These are phyloP conservation scores for Hippocampus abdominalis DNA, from an alignment of 2,113 vertebrate species.

Conservation along the genomic window DNA sequence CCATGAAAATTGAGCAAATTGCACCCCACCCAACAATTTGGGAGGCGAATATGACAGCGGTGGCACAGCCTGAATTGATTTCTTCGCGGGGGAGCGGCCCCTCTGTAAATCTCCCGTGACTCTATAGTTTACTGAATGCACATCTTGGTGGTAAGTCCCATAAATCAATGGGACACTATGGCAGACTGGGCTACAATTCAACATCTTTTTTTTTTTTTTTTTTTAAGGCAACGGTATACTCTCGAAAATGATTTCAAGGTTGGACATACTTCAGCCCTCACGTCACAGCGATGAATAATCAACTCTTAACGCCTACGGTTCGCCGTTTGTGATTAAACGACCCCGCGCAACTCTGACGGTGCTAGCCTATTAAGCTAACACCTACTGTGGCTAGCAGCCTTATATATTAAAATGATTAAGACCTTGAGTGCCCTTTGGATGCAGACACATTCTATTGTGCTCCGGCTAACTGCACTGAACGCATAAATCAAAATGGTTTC, in stretches of 20 bases:
- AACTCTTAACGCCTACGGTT: background rate
- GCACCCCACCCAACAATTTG: constrained; percentile 21
- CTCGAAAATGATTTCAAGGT: background rate
- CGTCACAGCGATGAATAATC: background rate
- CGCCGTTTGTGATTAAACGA: background rate
- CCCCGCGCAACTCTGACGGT: background rate
- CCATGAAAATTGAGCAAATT: constrained; percentile 41
- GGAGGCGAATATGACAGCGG: constrained; percentile 20
- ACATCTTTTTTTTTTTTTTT: constrained; percentile 4
- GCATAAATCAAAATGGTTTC: constrained; percentile 7
- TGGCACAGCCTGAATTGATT: constrained; percentile 14
- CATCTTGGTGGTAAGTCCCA: background rate
- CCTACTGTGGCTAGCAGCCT: background rate
- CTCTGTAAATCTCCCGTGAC: constrained; percentile 3
- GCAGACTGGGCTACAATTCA: background rate
- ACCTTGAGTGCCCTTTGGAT: background rate
- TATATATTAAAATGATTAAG: background rate
- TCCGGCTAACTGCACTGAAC: background rate
- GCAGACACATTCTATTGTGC: background rate
- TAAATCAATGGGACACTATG: constrained; percentile 5
- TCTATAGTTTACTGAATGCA: constrained; percentile 1
- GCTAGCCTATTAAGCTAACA: background rate
- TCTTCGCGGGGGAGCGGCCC: constrained; percentile 5
- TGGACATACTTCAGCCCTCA: constrained; percentile 6
- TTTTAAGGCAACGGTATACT: constrained; percentile 3